phyloP scores from a whole-genome alignment of 1,140 invertebrate species.

The Hylaeus volcanicus region DNA sequence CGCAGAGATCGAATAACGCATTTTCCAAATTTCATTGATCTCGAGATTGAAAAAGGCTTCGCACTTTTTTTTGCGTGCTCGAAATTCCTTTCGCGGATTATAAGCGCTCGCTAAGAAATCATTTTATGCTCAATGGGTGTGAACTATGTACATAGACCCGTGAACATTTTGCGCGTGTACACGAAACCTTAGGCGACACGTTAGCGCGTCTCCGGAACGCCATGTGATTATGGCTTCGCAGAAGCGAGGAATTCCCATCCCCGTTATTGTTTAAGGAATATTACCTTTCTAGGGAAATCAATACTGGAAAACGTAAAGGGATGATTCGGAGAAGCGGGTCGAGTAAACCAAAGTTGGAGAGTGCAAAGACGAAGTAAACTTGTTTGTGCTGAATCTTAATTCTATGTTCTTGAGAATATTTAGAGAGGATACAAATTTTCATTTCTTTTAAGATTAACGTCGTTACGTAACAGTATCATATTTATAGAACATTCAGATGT shows the following conservation, averaged over 20 bases:
- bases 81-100: constrained; percentile 21
- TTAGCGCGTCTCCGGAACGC: not conserved
- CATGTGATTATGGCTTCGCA: constrained; percentile 15
- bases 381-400: no score
- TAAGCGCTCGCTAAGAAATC: constrained; percentile 9
- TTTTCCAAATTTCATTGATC: not conserved
- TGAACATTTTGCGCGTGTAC: not conserved
- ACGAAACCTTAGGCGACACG: constrained; percentile 28
- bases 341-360: not conserved
- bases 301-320: not conserved
- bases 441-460: no score
- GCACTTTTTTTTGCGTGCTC: not conserved
- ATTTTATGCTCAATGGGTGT: constrained; percentile 37
- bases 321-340: not conserved
- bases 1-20: no score
- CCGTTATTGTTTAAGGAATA: not conserved
- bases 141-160: constrained; percentile 28
- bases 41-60: not conserved
- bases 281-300: not conserved
- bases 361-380: not conserved
- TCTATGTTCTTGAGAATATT: no score
- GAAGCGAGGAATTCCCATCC: not conserved
- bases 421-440: no score
- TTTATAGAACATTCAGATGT: no score
- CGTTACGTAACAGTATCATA: no score